Base-by-base conservation (phyloP, 1,140 invertebrate species). In the Anastrepha obliqua region DNA sequence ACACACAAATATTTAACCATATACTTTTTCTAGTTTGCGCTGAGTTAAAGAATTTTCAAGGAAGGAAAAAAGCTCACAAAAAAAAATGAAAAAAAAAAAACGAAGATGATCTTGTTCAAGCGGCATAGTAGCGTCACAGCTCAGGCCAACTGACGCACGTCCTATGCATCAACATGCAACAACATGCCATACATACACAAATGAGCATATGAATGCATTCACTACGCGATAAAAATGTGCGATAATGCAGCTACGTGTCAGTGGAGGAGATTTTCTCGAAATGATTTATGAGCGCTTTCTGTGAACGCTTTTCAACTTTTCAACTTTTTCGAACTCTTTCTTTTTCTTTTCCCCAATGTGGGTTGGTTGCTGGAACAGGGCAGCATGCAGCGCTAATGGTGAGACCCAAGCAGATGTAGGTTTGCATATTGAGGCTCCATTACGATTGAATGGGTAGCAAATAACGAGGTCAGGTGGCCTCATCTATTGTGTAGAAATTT, bases 231-330 rank as follows among this genome's bases (percentile, higher is more conserved):
- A 29, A 81, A 81, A 81, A 81, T 44, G 74, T 81, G 74, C 74
- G 74, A 81, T 81, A 81, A 81, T 55, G 17, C 47, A 11, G 74
- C 74, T 81, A 81, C 74, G 74, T 81, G 74, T 81, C 74, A 81
- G 74, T 81, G 15, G 47, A 55, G 44, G 47, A 47, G 74, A 81
- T 81, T 81, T 81, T 81, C 74, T 58, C 4, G 17, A 81, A 81
- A 81, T 55, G 74, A 81, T 81, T 81, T 81, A 81, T 81, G 47
- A 55, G 8, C 20, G 44, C 47, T 55, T 81, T 81, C 47, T 81
- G 47, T 51, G 20, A 17, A 81, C 47, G 47, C 44, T 81, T 81
- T 81, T 81, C 47, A 81, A 81, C 44, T 81, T 81, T 81, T 81
- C 47, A 81, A 81, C 13, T 55, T 81, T 81, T 81, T 5, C 74